These are phyloP conservation scores for Aselliscus stoliczkanus DNA, from an alignment of 2,797 vertebrate genomes.

Conservation along the genomic window DNA sequence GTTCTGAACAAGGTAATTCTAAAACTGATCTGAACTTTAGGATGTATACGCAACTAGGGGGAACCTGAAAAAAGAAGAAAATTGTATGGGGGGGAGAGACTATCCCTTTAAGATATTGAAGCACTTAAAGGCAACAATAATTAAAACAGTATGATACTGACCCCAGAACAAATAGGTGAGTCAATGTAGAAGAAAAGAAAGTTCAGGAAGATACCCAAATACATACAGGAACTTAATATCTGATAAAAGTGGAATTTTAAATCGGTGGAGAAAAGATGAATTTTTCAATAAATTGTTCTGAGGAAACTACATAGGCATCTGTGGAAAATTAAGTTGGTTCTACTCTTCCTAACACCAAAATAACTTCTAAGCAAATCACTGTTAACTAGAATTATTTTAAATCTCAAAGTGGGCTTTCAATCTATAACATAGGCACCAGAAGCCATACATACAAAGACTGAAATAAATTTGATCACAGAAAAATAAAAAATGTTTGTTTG, in stretches of 20 bases:
- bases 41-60: neutral
- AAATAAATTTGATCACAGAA: neutral
- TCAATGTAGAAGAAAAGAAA: neutral
- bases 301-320: neutral
- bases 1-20: neutral
- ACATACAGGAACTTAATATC: neutral
- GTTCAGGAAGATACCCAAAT: neutral
- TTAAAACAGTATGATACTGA: neutral
- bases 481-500: neutral
- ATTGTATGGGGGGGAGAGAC: neutral
- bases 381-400: neutral
- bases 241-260: neutral
- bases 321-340: neutral
- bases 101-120: neutral
- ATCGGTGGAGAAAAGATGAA: neutral
- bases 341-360: neutral
- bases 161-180: neutral
- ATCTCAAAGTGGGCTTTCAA: neutral
- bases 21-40: conserved; percentile 6
- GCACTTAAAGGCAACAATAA: neutral
- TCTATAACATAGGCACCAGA: neutral
- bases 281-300: neutral
- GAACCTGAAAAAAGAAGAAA: neutral
- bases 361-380: neutral
- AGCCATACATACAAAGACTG: neutral